Evolutionary conservation across 1,140 invertebrate species (phyloP).

Genomic region (Macrocentrus cingulum): DNA sequence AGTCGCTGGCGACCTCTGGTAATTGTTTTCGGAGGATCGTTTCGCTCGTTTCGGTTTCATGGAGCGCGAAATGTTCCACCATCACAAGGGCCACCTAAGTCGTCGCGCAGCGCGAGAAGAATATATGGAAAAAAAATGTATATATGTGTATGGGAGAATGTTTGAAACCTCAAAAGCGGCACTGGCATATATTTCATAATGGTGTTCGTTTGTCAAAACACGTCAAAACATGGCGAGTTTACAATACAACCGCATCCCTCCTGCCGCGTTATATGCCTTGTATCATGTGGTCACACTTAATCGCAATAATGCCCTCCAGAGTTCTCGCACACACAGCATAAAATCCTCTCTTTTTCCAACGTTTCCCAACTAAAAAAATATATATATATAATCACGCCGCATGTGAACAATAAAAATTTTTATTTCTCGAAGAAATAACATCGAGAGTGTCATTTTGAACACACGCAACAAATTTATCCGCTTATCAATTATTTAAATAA

Average conservation of each 20-base stretch:
- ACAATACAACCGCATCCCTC: constrained; percentile 14
- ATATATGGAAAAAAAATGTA: not conserved
- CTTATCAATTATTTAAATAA: too few species aligned
- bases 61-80: constrained; percentile 25
- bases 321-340: not conserved
- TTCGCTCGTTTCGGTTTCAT: constrained; percentile 20
- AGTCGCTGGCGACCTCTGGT: constrained; percentile 10
- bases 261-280: constrained; percentile 6
- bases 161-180: constrained; percentile 29
- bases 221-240: constrained; percentile 51
- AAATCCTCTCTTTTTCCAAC: not conserved
- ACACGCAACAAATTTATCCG: too few species aligned
- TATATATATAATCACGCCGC: too few species aligned
- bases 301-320: not conserved
- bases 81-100: constrained; percentile 46
- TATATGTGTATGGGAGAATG: constrained; percentile 34
- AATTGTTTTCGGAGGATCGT: constrained; percentile 24
- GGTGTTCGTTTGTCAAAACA: constrained; percentile 59
- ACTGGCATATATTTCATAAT: constrained; percentile 43
- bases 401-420: too few species aligned
- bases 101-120: constrained; percentile 34
- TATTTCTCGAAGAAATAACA: too few species aligned
- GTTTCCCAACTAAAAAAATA: too few species aligned
- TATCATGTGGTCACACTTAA: constrained; percentile 27
- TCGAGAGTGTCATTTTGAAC: too few species aligned